Evolutionary conservation across 2,888 invertebrate genomes (phyloP).

Genomic region (Empis livida): DNA sequence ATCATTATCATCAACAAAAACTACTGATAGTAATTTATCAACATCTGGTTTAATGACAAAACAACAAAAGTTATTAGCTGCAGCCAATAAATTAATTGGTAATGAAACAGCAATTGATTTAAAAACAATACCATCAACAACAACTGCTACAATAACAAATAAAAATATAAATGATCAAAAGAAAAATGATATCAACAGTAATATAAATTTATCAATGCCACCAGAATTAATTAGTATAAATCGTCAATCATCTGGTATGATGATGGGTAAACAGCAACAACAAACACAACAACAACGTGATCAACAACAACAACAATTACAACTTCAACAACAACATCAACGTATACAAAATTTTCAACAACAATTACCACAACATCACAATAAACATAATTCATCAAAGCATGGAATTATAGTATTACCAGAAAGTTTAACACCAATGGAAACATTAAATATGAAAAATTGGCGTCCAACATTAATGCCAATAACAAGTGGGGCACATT

Average conservation of each 20-base stretch:
- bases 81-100: slow-evolving; percentile 24
- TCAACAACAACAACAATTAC: slow-evolving; percentile 15
- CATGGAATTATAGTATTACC: slow-evolving; percentile 31
- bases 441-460: slow-evolving; percentile 41
- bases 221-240: slow-evolving; percentile 48
- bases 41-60: slow-evolving; percentile 21
- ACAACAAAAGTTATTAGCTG: slow-evolving; percentile 28
- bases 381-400: slow-evolving; percentile 12
- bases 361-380: slow-evolving; percentile 22
- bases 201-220: slow-evolving; percentile 29
- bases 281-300: slow-evolving; percentile 6
- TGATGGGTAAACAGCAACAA: slow-evolving; percentile 1
- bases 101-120: slow-evolving; percentile 16
- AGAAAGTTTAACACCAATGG: slow-evolving; percentile 34
- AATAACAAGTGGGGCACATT: slow-evolving; percentile 38
- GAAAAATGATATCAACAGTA: neutral
- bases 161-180: slow-evolving; percentile 4
- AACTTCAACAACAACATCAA: slow-evolving; percentile 3
- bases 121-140: slow-evolving; percentile 3
- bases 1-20: slow-evolving; percentile 7
- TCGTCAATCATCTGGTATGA: slow-evolving; percentile 32
- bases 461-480: slow-evolving; percentile 63
- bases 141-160: slow-evolving; percentile 5
- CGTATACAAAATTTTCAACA: slow-evolving; percentile 18
- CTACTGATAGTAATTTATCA: slow-evolving; percentile 1